A percentile compares a stretch with the other conserved stretches of the same genome.
Evolutionary conservation across 2,113 vertebrate genomes (phyloP).

Genomic region (Genyomyrus donnyi): DNA sequence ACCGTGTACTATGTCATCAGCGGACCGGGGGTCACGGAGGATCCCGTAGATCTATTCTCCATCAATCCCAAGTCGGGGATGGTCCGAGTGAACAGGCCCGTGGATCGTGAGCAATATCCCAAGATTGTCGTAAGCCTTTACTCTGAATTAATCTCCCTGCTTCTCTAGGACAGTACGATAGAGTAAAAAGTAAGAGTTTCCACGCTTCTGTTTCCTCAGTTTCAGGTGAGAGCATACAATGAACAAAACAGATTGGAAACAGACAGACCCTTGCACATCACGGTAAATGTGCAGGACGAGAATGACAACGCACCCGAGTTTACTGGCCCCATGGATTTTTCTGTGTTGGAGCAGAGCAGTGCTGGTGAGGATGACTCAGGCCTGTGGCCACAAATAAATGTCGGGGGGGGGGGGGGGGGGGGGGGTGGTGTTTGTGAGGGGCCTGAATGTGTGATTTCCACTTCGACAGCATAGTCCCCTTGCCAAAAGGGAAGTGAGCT

Average conservation of each 20-base stretch:
- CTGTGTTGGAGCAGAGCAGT: conserved; percentile 59
- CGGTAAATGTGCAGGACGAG: conserved; percentile 65
- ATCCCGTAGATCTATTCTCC: conserved; percentile 63
- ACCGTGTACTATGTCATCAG: conserved; percentile 64
- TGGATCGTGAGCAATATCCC: conserved; percentile 71
- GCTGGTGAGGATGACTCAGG: conserved; percentile 54
- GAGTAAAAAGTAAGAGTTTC: neutral
- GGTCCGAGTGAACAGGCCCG: conserved; percentile 56
- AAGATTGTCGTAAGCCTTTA: conserved; percentile 54
- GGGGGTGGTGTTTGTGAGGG: neutral
- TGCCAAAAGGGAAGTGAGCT: neutral
- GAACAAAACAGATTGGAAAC: conserved; percentile 47
- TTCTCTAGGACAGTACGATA: too few relatives aligned
- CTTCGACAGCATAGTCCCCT: neutral
- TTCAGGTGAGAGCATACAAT: conserved; percentile 56
- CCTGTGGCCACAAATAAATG: neutral
- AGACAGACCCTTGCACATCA: conserved; percentile 59
- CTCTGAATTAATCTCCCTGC: neutral
- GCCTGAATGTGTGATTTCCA: neutral
- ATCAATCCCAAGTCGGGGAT: conserved; percentile 62
- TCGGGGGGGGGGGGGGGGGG: fast-evolving
- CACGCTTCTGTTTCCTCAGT: conserved; percentile 42
- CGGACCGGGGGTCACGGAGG: conserved; percentile 65
- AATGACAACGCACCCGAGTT: conserved; percentile 75
- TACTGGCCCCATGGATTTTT: conserved; percentile 43